Evolutionary conservation across 1,140 invertebrate species (phyloP).

Genomic region (Drosophila pseudoananassae): DNA sequence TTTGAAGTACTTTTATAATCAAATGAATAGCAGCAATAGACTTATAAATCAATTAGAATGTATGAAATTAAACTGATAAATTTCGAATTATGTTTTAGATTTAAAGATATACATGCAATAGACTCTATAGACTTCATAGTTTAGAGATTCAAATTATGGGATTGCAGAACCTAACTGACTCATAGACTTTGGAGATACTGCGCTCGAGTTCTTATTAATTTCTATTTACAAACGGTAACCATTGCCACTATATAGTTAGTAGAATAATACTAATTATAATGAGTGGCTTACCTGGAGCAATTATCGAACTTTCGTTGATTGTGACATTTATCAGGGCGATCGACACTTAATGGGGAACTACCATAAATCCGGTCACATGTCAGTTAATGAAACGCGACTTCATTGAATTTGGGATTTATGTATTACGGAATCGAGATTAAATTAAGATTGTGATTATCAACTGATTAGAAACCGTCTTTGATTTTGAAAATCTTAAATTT

Average conservation of each 20-base stretch:
- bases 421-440: slow-evolving; percentile 7
- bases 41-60: not conserved
- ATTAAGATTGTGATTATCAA: not conserved
- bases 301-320: slow-evolving; percentile 48
- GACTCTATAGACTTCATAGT: too few relatives aligned
- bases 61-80: not conserved
- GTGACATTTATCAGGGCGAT: slow-evolving; percentile 48
- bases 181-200: not conserved
- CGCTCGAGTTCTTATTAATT: too few relatives aligned
- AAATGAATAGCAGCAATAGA: not conserved
- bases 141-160: too few relatives aligned
- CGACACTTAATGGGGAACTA: slow-evolving; percentile 49
- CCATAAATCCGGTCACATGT: slow-evolving; percentile 64
- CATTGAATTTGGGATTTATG: not conserved
- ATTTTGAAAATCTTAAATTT: not conserved
- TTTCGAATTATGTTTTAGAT: not conserved
- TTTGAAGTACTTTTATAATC: not conserved
- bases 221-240: not conserved
- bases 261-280: slow-evolving; percentile 10
- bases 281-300: slow-evolving; percentile 14
- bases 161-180: not conserved
- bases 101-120: not conserved
- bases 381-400: slow-evolving; percentile 18
- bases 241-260: not conserved
- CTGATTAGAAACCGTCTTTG: not conserved